Evolutionary conservation across 2,113 vertebrate species (phyloP).

Genomic region (Cnemophilus loriae): DNA sequence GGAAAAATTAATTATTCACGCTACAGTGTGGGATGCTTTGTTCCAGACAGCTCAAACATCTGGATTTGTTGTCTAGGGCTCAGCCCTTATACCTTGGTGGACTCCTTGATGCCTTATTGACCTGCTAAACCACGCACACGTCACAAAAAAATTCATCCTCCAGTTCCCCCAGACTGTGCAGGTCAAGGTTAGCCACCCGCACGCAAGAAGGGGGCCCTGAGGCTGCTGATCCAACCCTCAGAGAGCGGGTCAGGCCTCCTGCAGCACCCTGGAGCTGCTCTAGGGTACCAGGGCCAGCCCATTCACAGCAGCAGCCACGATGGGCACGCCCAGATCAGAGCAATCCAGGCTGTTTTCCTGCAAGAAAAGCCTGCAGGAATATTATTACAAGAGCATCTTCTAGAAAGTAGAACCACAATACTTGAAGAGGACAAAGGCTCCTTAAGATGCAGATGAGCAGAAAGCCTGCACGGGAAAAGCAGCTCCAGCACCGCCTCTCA

Average conservation of each 20-base stretch:
- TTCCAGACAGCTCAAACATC: neutral
- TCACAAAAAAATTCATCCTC: neutral
- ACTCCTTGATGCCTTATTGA: rapidly evolving
- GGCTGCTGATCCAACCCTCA: neutral
- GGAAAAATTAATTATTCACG: neutral
- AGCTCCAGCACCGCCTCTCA: neutral
- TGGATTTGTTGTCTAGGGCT: neutral
- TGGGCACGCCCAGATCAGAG: neutral
- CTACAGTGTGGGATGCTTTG: neutral
- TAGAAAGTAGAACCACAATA: neutral
- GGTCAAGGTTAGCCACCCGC: neutral
- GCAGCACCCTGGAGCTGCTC: rapidly evolving
- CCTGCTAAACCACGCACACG: rapidly evolving
- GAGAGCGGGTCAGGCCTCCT: neutral
- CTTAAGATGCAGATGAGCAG: neutral
- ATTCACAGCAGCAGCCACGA: rapidly evolving
- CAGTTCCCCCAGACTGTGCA: neutral
- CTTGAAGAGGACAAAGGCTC: neutral
- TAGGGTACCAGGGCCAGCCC: neutral
- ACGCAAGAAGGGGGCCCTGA: neutral
- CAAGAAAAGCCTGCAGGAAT: neutral
- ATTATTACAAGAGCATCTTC: neutral
- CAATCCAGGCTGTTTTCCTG: rapidly evolving
- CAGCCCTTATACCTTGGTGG: neutral
- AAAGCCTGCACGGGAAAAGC: neutral